Conservation (phyloP, 2,888 invertebrate genomes). For the Campoletis raptor region DNA sequence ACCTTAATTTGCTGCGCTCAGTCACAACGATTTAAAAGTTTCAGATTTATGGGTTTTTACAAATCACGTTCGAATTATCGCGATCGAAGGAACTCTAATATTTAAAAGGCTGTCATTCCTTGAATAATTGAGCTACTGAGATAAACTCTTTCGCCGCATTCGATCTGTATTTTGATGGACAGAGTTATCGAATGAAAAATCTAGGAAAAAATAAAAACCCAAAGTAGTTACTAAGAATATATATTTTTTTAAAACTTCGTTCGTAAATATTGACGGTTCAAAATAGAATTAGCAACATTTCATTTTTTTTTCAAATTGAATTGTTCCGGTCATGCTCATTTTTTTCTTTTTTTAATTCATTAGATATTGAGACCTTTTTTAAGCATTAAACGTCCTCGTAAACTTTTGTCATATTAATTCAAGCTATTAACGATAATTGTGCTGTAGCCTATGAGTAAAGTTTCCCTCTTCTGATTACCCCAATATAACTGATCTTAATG, state of each 20-base stretch:
- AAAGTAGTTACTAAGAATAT: neutral
- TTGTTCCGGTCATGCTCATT: neutral
- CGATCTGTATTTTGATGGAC: neutral
- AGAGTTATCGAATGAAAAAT: neutral
- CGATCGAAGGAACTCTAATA: neutral
- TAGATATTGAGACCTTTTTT: neutral
- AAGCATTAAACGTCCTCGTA: neutral
- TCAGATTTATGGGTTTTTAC: neutral
- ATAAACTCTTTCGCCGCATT: neutral
- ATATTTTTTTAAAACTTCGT: too few relatives aligned
- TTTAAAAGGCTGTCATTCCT: neutral
- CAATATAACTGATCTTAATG: conserved; percentile 39
- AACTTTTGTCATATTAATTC: neutral
- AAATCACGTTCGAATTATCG: neutral
- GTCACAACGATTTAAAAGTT: neutral
- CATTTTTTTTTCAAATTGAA: neutral
- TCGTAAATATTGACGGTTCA: too few relatives aligned
- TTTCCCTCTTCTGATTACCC: conserved; percentile 39
- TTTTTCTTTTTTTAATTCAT: neutral
- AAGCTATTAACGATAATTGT: neutral
- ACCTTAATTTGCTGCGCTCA: neutral
- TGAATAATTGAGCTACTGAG: neutral
- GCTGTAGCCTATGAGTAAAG: conserved; percentile 4
- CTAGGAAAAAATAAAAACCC: neutral
- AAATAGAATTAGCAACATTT: too few relatives aligned